Base-by-base conservation (phyloP, 2,888 invertebrate genomes). In the Stegana nigrithorax region DNA sequence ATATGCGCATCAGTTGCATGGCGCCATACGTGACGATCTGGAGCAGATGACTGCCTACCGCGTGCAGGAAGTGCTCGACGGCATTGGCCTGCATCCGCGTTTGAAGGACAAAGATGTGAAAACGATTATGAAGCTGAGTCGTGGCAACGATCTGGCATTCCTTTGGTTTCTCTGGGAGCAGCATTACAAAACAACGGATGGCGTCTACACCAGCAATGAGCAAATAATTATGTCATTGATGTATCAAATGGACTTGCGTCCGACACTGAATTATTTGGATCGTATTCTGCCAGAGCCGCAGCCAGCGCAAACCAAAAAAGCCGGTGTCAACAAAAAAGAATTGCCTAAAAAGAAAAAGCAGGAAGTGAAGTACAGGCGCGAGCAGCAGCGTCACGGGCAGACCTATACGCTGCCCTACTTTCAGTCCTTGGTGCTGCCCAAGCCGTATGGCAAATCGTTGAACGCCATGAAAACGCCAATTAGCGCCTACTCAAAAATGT, bases 81-180 rank as follows among this genome's bases (percentile, higher is more conserved):
- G 26, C 3, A 59, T 85, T 17, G 85, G 84, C n/a, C n/a, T 85
- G 1, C 45, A 63, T 2, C 84, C 84, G 0, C 27, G 68, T 2
- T 72, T 80, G 2, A 42, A 63, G 1, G 17, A 47, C 4, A 32
- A 56, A 1, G 63, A 71, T 4, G 59, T 83, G 1, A 65, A 62
- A 17, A 39, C 65, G 2, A 58, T 80, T 2, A 74, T 83, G 64
- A 29, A 53, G 3, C 57, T 84, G 29, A 80, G 83, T 42, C 74
- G 75, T 1, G 81, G 82, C 23, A 85, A 80, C 60, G 85, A 85
- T 60, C 70, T 85, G 21, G 85, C 84, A 3, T 85, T 85, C 60
- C 64, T 85, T 2, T 85, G 85, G 85, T 85, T 83, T 57, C 71
- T 85, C 1, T 78, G 80, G 80, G 83, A 85, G 29, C 42, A 78